A percentile compares a stretch with the other conserved stretches of the same genome.
Evolutionary conservation across 2,113 vertebrate genomes (phyloP).

Genomic region (Daphoenositta chrysoptera): DNA sequence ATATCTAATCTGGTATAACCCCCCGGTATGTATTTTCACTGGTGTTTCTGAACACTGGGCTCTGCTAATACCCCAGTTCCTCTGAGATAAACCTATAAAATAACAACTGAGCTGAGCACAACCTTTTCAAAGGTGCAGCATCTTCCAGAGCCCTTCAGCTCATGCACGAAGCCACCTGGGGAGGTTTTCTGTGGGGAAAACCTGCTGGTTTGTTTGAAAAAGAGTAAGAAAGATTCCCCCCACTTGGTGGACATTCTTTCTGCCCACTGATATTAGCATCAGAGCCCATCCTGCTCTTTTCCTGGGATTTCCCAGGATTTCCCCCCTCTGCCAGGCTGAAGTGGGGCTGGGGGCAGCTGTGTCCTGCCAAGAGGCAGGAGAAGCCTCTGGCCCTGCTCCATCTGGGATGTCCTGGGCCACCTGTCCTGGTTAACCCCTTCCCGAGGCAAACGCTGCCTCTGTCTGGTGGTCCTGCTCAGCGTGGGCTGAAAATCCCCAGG

Average conservation of each 20-base stretch:
- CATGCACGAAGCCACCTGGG: neutral
- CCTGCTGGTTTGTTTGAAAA: neutral
- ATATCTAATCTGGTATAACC: neutral
- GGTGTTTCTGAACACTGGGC: neutral
- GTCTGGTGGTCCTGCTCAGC: neutral
- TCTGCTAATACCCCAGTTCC: neutral
- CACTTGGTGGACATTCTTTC: neutral
- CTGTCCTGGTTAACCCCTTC: neutral
- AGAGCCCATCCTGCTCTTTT: neutral
- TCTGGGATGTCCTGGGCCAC: neutral
- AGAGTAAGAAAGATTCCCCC: neutral
- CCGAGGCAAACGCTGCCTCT: neutral
- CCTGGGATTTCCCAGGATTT: neutral
- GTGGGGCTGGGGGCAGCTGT: neutral
- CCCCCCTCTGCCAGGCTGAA: neutral
- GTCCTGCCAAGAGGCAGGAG: neutral
- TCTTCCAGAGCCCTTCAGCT: neutral
- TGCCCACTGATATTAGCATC: neutral
- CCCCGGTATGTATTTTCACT: neutral
- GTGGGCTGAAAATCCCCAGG: neutral
- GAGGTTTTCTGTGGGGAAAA: neutral
- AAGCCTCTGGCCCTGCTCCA: neutral
- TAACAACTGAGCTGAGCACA: neutral
- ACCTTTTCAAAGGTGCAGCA: neutral
- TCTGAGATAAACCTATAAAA: neutral